These are phyloP conservation scores for Myiozetetes cayanensis DNA, from an alignment of 2,113 vertebrate genomes.

Conservation along the genomic window DNA sequence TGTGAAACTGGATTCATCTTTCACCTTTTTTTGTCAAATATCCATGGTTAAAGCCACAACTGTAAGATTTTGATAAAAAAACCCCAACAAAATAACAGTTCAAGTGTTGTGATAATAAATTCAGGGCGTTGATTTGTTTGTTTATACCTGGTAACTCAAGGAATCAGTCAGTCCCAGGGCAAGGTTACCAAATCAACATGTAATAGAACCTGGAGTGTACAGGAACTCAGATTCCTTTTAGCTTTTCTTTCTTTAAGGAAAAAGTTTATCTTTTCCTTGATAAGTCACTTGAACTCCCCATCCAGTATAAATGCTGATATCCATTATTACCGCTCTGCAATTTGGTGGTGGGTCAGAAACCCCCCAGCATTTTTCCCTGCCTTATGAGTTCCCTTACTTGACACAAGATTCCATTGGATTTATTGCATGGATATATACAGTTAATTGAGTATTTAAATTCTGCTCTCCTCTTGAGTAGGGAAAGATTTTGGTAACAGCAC, in stretches of 20 bases:
- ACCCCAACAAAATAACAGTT: background rate
- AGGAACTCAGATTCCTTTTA: background rate
- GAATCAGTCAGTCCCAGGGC: background rate
- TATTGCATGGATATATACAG: accelerated
- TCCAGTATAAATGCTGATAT: background rate
- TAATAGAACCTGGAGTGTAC: accelerated
- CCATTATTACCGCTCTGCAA: background rate
- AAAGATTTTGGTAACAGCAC: background rate
- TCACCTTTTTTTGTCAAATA: background rate
- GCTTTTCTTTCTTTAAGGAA: background rate
- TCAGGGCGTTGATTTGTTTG: accelerated
- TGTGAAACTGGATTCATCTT: accelerated
- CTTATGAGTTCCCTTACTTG: background rate
- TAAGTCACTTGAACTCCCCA: background rate
- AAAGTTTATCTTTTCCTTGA: too few relatives aligned
- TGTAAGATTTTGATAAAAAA: background rate
- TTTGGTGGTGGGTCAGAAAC: accelerated
- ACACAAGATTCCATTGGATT: accelerated
- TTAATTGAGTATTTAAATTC: background rate
- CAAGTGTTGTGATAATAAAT: background rate
- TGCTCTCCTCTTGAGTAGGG: background rate
- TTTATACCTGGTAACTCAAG: background rate
- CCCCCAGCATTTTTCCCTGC: accelerated
- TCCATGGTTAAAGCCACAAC: accelerated
- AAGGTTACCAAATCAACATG: accelerated